Conservation (phyloP, 2,113 vertebrate species). For the Xenopus tropicalis region UCB_Xtro_10.0 CM004447.2:8873501-8874000, state of each 20-base stretch:
- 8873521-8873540: too few relatives aligned
- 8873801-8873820: constrained; percentile 92
- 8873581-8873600: too few relatives aligned
- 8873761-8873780: constrained; percentile 72
- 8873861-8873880: constrained; percentile 94
- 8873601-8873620: too few relatives aligned
- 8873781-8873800: constrained; percentile 97
- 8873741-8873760: constrained; percentile 87
- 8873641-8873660: neutral
- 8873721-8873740: constrained; percentile 76
- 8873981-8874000: constrained; percentile 81
- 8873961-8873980: constrained; percentile 70
- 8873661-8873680: constrained; percentile 73
- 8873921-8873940: too few relatives aligned
- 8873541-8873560: too few relatives aligned
- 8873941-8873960: neutral
- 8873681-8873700: constrained; percentile 75
- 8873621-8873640: too few relatives aligned
- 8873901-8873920: neutral
- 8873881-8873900: constrained; percentile 85
- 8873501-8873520: too few relatives aligned
- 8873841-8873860: constrained; percentile 88
- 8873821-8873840: constrained; percentile 90
- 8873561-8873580: too few relatives aligned
- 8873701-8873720: constrained; percentile 67